A percentile compares a stretch with the other conserved stretches of the same genome.
Evolutionary conservation across 2,888 invertebrate genomes (phyloP).

Genomic region (Cheilosia soror): DNA sequence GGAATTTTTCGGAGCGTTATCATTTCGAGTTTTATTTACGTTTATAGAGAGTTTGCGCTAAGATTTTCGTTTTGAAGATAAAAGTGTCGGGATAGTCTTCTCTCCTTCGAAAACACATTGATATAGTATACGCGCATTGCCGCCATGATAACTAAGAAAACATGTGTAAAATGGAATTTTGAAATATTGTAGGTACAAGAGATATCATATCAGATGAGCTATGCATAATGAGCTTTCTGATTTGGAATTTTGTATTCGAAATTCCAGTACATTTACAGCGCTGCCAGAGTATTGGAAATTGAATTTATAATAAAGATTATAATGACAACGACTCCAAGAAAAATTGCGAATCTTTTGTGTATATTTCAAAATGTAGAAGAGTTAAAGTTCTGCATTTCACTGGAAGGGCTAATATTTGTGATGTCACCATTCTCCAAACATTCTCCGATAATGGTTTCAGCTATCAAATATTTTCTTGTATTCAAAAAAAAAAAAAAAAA

Average conservation of each 20-base stretch:
- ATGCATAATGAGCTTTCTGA: not conserved
- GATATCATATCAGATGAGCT: not conserved
- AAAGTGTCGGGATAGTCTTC: not conserved
- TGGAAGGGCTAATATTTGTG: too few species aligned
- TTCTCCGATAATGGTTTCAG: too few species aligned
- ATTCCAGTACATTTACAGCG: not conserved
- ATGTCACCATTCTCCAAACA: too few species aligned
- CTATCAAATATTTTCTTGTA: too few species aligned
- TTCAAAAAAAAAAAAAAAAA: too few species aligned
- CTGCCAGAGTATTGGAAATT: constrained; percentile 7
- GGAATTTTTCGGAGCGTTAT: not conserved
- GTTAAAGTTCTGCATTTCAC: too few species aligned
- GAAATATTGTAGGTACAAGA: not conserved
- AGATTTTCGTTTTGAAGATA: not conserved
- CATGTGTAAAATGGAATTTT: constrained; percentile 15
- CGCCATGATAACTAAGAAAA: not conserved
- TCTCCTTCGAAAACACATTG: constrained; percentile 1
- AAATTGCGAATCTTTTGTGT: too few species aligned
- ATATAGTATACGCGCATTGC: not conserved
- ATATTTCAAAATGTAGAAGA: too few species aligned
- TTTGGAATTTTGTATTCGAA: constrained; percentile 27
- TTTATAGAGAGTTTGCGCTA: constrained; percentile 1
- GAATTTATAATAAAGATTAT: too few species aligned
- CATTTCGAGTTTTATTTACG: not conserved
- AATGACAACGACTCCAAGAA: too few species aligned